Evolutionary conservation across 2,797 vertebrate species (phyloP), one percentile per base, ranked within the genome.

Genomic region (Liparis tanakae): DNA sequence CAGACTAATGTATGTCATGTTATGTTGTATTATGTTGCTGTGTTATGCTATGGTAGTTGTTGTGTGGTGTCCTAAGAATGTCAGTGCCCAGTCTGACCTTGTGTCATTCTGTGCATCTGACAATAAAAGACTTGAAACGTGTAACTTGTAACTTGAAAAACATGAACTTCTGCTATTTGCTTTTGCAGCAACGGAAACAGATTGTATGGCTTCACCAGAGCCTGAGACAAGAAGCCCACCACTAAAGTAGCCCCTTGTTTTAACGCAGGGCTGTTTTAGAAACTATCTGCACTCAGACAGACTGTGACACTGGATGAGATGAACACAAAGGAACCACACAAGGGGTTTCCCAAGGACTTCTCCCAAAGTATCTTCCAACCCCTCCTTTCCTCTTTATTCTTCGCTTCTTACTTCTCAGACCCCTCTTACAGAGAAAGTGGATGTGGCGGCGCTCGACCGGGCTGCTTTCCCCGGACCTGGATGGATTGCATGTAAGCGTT

Each of bases 401-500:
- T 65, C 70, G 69, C 64, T 73, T 67, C 72, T 74, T 65, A 81
- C 71, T 84, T 89, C 88, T 34, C 76, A 78, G 73, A 76, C 69
- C 66, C 67, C 67, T 83, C 36, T 72, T 79, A 71, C 62, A 83
- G 79, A 83, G 76, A 82, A 89, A 91, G 92, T 92, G 87, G 84
- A 90, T 90, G 91, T 84, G 72, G 83, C 85, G 22, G 87, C 63
- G 25, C 78, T 85, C 86, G 48, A 83, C 74, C 78, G 56, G 69
- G 76, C 89, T 86, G 82, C 79, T 89, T 92, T 91, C 85, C 71
- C 55, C 77, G 72, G 88, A 75, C 77, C 80, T 84, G 85, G 90
- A 94, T 92, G 88, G 91, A 93, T 94, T 87, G 87, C 82, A 83
- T 89, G 89, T 87, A 91, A 91, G 89, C 82, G 61, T 70, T 70